Evolutionary conservation across 1,140 invertebrate species (phyloP).

Genomic region (Tetragonula clypearis): DNA sequence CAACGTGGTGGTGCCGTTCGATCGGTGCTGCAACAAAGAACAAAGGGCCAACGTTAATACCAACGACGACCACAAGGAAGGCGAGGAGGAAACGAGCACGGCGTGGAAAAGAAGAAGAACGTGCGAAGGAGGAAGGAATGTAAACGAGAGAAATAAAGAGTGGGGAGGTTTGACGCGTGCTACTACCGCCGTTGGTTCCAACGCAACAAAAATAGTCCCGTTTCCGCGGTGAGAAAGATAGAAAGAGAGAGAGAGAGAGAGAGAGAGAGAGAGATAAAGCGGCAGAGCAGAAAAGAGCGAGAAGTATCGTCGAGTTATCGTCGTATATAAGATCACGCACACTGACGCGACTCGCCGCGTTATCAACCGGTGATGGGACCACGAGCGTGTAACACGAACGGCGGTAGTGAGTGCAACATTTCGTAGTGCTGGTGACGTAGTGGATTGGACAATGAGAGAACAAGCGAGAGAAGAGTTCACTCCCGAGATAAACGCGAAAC

Average conservation of each 20-base stretch:
- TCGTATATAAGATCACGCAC: conserved; percentile 9
- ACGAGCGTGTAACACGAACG: conserved; percentile 11
- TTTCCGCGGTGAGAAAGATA: conserved; percentile 25
- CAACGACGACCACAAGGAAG: conserved; percentile 45
- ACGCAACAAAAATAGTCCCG: conserved; percentile 65
- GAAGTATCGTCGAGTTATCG: conserved; percentile 28
- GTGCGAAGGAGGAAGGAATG: conserved; percentile 55
- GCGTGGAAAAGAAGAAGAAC: conserved; percentile 29
- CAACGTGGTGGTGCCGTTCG: conserved; percentile 33
- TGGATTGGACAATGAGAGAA: neutral
- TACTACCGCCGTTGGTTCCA: conserved; percentile 57
- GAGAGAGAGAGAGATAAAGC: conserved; percentile 24
- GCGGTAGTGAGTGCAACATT: conserved; percentile 18
- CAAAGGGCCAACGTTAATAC: conserved; percentile 50
- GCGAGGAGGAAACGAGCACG: conserved; percentile 26
- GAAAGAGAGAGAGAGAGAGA: neutral
- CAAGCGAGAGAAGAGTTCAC: neutral
- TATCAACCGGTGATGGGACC: neutral
- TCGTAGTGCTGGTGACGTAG: neutral
- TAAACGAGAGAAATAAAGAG: conserved; percentile 41
- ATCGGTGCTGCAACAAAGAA: conserved; percentile 44
- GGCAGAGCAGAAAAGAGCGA: conserved; percentile 12
- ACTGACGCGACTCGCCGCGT: neutral
- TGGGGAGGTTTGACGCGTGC: conserved; percentile 54
- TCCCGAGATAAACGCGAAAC: conserved; percentile 1